These are phyloP conservation scores for Silurus aristotelis DNA, from an alignment of 2,797 vertebrate species.

Conservation along the genomic window DNA sequence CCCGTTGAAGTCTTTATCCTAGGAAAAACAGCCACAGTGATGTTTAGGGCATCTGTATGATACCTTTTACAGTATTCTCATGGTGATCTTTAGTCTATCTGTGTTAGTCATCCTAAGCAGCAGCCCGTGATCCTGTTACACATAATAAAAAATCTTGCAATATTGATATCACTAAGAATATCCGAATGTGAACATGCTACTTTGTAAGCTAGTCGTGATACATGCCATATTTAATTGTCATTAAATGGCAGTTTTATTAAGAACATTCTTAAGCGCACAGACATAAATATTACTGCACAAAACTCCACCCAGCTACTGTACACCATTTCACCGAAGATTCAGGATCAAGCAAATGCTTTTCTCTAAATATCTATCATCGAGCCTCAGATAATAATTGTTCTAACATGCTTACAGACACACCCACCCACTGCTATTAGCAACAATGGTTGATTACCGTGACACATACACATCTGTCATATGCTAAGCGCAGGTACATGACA, in stretches of 20 bases:
- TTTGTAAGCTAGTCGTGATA: not conserved
- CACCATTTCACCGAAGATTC: not conserved
- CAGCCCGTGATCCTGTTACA: not conserved
- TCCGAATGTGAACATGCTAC: not conserved
- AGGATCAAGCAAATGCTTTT: not conserved
- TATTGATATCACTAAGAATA: not conserved
- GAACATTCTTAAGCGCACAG: not conserved
- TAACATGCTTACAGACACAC: constrained; percentile 10
- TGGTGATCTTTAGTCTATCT: not conserved
- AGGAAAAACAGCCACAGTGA: not conserved
- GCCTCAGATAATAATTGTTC: constrained; percentile 6
- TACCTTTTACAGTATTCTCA: not conserved
- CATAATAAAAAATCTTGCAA: not conserved
- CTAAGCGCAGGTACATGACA: constrained; percentile 24
- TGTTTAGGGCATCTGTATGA: not conserved
- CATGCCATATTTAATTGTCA: not conserved
- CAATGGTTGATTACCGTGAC: not conserved
- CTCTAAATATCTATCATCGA: not conserved
- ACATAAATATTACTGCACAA: not conserved
- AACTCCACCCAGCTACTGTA: not conserved
- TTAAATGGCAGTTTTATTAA: not conserved
- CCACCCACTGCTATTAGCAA: constrained; percentile 7
- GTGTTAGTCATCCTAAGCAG: not conserved
- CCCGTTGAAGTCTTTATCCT: not conserved
- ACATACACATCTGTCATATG: constrained; percentile 23